Evolutionary conservation across 2,113 vertebrate genomes (phyloP).

Genomic region (Lanius ludovicianus): DNA sequence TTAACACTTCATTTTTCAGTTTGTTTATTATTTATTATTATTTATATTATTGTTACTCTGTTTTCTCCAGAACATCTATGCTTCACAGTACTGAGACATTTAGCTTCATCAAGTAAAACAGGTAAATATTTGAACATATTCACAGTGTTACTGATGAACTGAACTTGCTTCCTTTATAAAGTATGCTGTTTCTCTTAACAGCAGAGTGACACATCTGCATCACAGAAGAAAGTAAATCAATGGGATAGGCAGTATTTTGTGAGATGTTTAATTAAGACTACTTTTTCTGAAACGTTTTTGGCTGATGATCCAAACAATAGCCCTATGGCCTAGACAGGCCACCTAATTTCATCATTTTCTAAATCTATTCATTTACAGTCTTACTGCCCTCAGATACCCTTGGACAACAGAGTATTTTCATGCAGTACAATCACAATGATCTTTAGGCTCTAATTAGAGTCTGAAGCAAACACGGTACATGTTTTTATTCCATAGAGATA

Average conservation of each 20-base stretch:
- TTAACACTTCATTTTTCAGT: not conserved
- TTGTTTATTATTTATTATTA: not conserved
- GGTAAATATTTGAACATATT: not conserved
- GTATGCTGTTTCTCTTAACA: not conserved
- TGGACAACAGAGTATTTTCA: not conserved
- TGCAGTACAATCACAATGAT: not conserved
- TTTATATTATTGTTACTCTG: too few relatives aligned
- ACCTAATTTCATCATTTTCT: not conserved
- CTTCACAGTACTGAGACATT: not conserved
- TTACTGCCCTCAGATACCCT: not conserved
- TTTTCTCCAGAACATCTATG: not conserved
- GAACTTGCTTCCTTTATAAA: not conserved
- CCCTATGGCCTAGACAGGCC: not conserved
- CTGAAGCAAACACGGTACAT: not conserved
- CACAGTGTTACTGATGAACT: accelerated
- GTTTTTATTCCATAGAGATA: not conserved
- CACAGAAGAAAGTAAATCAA: not conserved
- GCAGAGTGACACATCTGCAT: not conserved
- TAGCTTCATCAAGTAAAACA: not conserved
- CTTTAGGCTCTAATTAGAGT: not conserved
- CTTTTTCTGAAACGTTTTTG: not conserved
- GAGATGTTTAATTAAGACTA: not conserved
- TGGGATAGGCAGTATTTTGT: not conserved
- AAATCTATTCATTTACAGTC: not conserved
- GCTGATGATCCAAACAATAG: not conserved